Evolutionary conservation across 2,113 vertebrate species (phyloP).

Genomic region (Pagrus major): DNA sequence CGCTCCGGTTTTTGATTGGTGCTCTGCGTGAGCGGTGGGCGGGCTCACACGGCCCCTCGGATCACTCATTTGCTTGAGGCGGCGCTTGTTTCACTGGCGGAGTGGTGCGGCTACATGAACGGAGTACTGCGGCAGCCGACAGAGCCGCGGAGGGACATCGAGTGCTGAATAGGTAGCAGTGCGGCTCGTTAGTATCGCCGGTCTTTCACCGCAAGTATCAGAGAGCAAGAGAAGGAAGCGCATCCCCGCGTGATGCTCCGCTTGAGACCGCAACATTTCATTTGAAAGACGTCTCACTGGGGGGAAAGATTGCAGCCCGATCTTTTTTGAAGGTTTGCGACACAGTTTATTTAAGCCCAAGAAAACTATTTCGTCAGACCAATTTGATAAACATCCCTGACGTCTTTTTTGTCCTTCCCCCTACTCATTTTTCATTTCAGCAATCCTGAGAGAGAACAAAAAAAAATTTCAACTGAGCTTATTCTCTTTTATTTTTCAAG

Average conservation of each 20-base stretch:
- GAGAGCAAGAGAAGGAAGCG: conserved; percentile 76
- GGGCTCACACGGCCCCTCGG: not conserved
- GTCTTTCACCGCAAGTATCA: conserved; percentile 79
- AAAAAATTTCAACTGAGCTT: conserved; percentile 50
- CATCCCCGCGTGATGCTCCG: conserved; percentile 82
- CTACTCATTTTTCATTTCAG: conserved; percentile 33
- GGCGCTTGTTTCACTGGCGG: conserved; percentile 78
- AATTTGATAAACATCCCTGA: conserved; percentile 28
- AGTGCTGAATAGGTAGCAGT: conserved; percentile 62
- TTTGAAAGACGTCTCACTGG: conserved; percentile 71
- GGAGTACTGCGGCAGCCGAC: conserved; percentile 79
- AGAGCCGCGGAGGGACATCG: conserved; percentile 78
- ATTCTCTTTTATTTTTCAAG: conserved; percentile 68
- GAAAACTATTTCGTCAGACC: not conserved
- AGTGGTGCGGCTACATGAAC: conserved; percentile 65
- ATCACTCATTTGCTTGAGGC: conserved; percentile 58
- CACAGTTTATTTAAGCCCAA: conserved; percentile 40
- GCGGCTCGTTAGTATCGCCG: conserved; percentile 75
- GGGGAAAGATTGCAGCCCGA: conserved; percentile 45
- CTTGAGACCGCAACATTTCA: conserved; percentile 79
- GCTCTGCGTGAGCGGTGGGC: conserved; percentile 34
- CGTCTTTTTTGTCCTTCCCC: conserved; percentile 34
- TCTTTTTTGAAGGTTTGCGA: conserved; percentile 63
- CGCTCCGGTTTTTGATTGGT: conserved; percentile 73
- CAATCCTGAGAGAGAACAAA: not conserved